Evolutionary conservation across 2,888 invertebrate genomes (phyloP).

Genomic region (Platerodrilus igneus): DNA sequence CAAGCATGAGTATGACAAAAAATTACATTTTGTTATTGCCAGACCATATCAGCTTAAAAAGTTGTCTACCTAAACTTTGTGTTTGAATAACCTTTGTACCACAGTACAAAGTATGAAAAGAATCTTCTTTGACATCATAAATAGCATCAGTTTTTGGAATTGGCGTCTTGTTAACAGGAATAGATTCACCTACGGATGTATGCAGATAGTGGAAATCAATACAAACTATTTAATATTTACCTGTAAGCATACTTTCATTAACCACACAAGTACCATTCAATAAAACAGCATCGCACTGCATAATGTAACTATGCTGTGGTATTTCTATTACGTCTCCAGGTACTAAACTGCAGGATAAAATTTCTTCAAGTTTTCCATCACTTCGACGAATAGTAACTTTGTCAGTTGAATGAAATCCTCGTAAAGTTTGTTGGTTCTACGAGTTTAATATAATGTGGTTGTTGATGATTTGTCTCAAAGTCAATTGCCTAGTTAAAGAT

Average conservation of each 20-base stretch:
- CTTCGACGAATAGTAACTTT: constrained; percentile 61
- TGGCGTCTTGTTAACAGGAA: constrained; percentile 90
- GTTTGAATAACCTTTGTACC: constrained; percentile 90
- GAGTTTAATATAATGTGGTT: too few relatives aligned
- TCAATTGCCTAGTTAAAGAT: too few relatives aligned
- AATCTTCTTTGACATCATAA: constrained; percentile 80
- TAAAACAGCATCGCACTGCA: constrained; percentile 89
- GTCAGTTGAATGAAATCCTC: constrained; percentile 71
- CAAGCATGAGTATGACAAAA: too few relatives aligned
- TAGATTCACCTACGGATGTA: constrained; percentile 73
- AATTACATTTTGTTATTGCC: too few relatives aligned
- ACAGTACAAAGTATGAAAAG: constrained; percentile 81
- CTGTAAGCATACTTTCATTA: constrained; percentile 94
- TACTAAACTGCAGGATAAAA: constrained; percentile 71
- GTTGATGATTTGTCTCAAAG: too few relatives aligned
- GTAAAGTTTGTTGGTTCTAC: constrained; percentile 83
- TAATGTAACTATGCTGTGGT: constrained; percentile 75
- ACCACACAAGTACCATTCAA: constrained; percentile 82
- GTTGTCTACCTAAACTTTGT: constrained; percentile 71
- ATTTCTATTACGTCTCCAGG: constrained; percentile 88
- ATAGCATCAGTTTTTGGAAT: constrained; percentile 63
- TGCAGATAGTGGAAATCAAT: too few relatives aligned
- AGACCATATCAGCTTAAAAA: too few relatives aligned
- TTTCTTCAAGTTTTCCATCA: constrained; percentile 48
- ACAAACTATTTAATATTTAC: constrained; percentile 52